Base-by-base conservation (phyloP, 2,797 vertebrate genomes). In the Malacoraja senta region DNA sequence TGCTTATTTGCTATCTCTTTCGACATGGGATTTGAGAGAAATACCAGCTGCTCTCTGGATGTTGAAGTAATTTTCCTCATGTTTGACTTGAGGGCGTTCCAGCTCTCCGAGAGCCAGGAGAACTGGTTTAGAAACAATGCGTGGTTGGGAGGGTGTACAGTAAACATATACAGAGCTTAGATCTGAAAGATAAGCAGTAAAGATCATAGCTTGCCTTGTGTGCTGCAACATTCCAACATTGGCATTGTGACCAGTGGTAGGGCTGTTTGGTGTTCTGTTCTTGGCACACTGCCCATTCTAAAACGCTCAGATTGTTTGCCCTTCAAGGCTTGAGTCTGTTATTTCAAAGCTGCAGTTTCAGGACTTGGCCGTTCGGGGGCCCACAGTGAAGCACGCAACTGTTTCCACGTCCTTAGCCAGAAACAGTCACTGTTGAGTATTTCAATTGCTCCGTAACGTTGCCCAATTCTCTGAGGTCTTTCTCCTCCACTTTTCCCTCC, bases 21-120 rank as follows among this genome's bases (percentile, higher is more conserved):
- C 29, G 58, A 93, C 93, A 94, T 93, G 94, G 94, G 91, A 76
- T 91, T 94, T 95, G 95, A 95, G 94, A 96, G 94, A 95, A 96
- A 95, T 93, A 94, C 94, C 93, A 91, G n/a, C 93, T 93, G 58
- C 29, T 93, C 94, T 94, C 93, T 94, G 83, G 94, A 94, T 94
- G 94, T 94, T 95, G 95, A 94, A 95, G 93, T 94, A 93, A 71
- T 94, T 88, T 72, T 93, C 94, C 93, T 94, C 94, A 94, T 94
- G 94, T 96, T 96, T 96, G 94, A 94, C 94, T 95, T 79, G 93
- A 94, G 93, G 94, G 94, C 94, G 94, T 95, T 95, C 91, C 2
- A 88, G 93, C 88, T 93, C 94, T 94, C 90, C 94, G 93, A 94
- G 94, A 94, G 93, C 94, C 93, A 95, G 94, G 93, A 94, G 93